These are phyloP conservation scores for Cavia porcellus DNA, from an alignment of 2,113 vertebrate species.

Conservation along the genomic window DNA sequence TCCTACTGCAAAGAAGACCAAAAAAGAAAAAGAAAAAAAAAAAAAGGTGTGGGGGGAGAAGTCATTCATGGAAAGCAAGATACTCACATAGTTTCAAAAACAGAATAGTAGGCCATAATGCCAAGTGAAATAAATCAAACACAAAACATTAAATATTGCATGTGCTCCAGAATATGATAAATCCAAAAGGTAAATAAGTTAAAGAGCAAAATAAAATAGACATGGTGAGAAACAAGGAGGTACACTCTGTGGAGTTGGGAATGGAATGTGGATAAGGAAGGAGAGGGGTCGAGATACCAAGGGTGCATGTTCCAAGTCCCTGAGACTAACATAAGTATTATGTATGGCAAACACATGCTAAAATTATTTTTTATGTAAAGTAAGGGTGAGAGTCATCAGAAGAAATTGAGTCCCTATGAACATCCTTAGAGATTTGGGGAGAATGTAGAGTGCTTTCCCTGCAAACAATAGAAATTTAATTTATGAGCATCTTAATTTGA, in stretches of 20 bases:
- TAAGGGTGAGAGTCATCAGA: background rate
- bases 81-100: background rate
- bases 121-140: background rate
- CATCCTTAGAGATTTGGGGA: background rate
- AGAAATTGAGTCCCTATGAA: background rate
- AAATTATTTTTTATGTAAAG: background rate
- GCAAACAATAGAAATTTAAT: background rate
- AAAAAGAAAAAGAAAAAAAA: background rate
- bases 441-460: background rate
- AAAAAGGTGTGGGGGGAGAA: no score
- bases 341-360: background rate
- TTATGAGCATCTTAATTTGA: constrained; percentile 9
- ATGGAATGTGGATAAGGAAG: background rate
- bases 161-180: background rate
- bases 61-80: background rate
- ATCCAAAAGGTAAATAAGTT: background rate
- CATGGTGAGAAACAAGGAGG: background rate
- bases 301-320: background rate
- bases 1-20: background rate
- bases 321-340: background rate
- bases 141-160: background rate
- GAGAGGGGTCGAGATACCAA: background rate
- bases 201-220: background rate
- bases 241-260: background rate
- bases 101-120: background rate